Conservation (phyloP, 2,113 vertebrate genomes). For the Paramormyrops kingsleyae region DNA sequence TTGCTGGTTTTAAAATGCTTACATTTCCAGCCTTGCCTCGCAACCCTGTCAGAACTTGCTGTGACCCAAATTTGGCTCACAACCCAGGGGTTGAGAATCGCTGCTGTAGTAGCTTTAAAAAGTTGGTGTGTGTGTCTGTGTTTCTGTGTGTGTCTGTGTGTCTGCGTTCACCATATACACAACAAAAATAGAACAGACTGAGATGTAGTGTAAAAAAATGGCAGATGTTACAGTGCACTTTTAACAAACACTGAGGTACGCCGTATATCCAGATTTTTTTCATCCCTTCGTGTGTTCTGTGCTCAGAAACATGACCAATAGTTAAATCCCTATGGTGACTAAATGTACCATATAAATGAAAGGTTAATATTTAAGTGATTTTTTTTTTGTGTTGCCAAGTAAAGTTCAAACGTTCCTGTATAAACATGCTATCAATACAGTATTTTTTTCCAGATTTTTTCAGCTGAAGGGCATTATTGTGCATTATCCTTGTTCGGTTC, state of each 20-base stretch:
- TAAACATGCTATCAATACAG: not conserved
- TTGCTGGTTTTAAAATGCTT: too few species aligned
- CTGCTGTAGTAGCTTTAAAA: not conserved
- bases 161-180: not conserved
- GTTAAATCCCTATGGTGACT: not conserved
- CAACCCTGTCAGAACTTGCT: too few species aligned
- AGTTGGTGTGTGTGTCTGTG: not conserved
- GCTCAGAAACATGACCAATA: not conserved
- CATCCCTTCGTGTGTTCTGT: not conserved
- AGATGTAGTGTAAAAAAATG: not conserved
- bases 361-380: not conserved
- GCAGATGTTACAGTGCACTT: not conserved
- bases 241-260: constrained; percentile 3
- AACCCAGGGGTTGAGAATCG: too few species aligned
- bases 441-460: not conserved
- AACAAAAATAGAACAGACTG: not conserved
- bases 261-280: not conserved
- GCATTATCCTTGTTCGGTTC: not conserved
- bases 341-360: not conserved
- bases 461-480: not conserved
- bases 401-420: not conserved
- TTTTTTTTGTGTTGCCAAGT: not conserved
- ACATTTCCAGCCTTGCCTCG: too few species aligned
- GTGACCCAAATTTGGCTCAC: too few species aligned
- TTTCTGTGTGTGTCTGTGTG: not conserved